Evolutionary conservation across 1,140 invertebrate species (phyloP).

Genomic region (Nomia melanderi): DNA sequence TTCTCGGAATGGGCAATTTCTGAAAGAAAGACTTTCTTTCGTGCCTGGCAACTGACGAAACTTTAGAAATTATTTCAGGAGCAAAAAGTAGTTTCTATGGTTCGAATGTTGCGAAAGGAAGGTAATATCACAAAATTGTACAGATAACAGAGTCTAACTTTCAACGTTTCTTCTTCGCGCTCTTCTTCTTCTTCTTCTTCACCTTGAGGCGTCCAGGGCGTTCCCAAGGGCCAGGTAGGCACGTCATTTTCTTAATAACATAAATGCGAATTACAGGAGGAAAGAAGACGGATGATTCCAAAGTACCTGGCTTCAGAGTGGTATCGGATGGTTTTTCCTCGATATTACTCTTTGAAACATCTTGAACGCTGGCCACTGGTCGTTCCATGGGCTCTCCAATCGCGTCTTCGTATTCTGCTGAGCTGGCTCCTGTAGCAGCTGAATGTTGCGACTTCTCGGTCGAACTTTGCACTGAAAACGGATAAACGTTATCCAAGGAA

Average conservation of each 20-base stretch:
- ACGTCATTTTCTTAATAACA: background rate
- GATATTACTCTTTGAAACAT: too few relatives aligned
- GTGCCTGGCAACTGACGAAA: background rate
- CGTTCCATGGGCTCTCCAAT: too few relatives aligned
- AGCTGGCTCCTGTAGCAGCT: too few relatives aligned
- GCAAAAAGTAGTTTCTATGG: background rate
- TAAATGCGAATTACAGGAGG: background rate
- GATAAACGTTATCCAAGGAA: too few relatives aligned
- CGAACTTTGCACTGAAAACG: too few relatives aligned
- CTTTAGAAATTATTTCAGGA: background rate
- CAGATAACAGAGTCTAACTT: constrained; percentile 12
- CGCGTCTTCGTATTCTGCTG: too few relatives aligned
- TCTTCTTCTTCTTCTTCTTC: background rate
- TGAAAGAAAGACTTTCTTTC: constrained; percentile 6
- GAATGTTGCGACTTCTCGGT: too few relatives aligned
- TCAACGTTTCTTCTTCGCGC: constrained; percentile 1
- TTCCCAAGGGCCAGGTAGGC: constrained; percentile 48
- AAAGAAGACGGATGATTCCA: background rate
- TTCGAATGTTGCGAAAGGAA: background rate
- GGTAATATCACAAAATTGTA: too few relatives aligned
- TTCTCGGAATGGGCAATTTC: constrained; percentile 38
- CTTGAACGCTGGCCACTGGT: too few relatives aligned
- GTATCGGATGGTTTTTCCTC: too few relatives aligned
- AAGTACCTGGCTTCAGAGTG: background rate
- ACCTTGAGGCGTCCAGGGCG: constrained; percentile 30